Evolutionary conservation across 2,113 vertebrate species (phyloP).

Genomic region (Phalacrocorax aristotelis): DNA sequence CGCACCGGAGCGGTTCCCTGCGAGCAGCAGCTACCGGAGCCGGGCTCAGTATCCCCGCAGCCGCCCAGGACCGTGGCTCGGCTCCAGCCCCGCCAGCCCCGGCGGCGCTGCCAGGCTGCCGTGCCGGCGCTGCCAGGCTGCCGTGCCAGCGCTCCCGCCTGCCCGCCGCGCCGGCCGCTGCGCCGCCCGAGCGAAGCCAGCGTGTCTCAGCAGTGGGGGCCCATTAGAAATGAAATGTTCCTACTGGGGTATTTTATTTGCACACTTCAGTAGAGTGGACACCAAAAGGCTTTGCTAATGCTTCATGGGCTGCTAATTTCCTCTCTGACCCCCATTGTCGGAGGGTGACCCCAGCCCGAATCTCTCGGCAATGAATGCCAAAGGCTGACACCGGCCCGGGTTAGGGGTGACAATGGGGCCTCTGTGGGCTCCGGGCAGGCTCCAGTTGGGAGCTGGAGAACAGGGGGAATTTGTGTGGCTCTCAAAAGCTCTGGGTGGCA

Average conservation of each 20-base stretch:
- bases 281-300: conserved; percentile 81
- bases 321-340: conserved; percentile 79
- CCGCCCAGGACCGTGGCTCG: fast-evolving
- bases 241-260: conserved; percentile 79
- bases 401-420: conserved; percentile 74
- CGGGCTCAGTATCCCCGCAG: background rate
- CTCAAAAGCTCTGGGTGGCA: conserved; percentile 79
- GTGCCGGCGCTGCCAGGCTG: background rate
- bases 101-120: background rate
- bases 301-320: conserved; percentile 94
- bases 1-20: fast-evolving
- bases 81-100: background rate
- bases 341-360: conserved; percentile 77
- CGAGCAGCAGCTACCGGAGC: background rate
- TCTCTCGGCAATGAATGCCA: conserved; percentile 82
- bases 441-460: conserved; percentile 73
- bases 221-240: conserved; percentile 60
- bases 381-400: conserved; percentile 81
- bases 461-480: conserved; percentile 73
- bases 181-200: background rate
- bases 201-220: conserved; percentile 66
- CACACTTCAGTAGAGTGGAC: conserved; percentile 79
- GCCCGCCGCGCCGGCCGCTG: background rate
- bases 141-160: background rate
- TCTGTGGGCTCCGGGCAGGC: conserved; percentile 77